A percentile compares a stretch with the other conserved stretches of the same genome.
Evolutionary conservation across 2,113 vertebrate genomes (phyloP).

Genomic region (Reinhardtius hippoglossoides): DNA sequence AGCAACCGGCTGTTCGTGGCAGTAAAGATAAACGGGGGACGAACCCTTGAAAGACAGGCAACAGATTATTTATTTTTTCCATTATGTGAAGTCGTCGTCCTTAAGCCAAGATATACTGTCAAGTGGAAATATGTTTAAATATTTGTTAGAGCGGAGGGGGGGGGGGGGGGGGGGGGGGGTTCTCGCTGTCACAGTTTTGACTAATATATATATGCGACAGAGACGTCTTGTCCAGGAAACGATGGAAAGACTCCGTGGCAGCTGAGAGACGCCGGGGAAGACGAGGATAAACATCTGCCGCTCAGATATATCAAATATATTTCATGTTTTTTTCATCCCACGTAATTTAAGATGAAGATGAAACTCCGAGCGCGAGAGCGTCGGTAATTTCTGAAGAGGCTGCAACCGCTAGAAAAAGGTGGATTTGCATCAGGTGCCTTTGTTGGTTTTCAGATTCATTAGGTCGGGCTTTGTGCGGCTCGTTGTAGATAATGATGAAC

Average conservation of each 20-base stretch:
- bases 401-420: too few relatives aligned
- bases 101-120: slow-evolving; percentile 28
- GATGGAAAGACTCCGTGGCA: slow-evolving; percentile 26
- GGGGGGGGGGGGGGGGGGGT: background rate
- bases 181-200: slow-evolving; percentile 20
- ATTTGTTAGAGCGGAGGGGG: slow-evolving; percentile 11
- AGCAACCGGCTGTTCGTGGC: background rate
- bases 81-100: slow-evolving; percentile 33
- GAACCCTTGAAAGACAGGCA: slow-evolving; percentile 7
- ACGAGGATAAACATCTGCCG: background rate
- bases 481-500: too few relatives aligned
- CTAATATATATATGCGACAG: slow-evolving; percentile 18
- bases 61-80: background rate
- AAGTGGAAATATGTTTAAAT: slow-evolving; percentile 31
- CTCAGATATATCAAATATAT: slow-evolving; percentile 5
- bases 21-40: slow-evolving; percentile 20
- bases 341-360: too few relatives aligned
- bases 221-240: slow-evolving; percentile 10
- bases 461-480: too few relatives aligned
- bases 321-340: background rate
- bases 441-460: too few relatives aligned
- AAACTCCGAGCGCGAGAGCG: too few relatives aligned
- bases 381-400: too few relatives aligned
- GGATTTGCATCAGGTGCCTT: too few relatives aligned
- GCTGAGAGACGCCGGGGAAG: slow-evolving; percentile 7